Percentiles rank a stretch among this genome's conserved stretches.
phyloP scores from a whole-genome alignment of 2,888 invertebrate genomes.

The Apeira syringaria region DNA sequence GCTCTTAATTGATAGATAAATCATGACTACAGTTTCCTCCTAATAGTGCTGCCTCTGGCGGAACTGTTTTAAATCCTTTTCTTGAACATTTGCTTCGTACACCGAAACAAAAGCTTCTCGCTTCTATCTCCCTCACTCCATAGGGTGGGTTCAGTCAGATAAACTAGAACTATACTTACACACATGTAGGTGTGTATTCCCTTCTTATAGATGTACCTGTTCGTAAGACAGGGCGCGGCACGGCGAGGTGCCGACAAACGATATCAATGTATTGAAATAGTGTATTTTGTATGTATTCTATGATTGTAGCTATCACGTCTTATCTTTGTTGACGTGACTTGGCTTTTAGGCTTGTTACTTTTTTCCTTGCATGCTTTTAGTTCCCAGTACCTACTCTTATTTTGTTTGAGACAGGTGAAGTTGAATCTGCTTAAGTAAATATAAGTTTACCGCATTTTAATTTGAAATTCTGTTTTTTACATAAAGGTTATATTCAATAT shows the following conservation, averaged over 20 bases:
- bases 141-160: constrained; percentile 10
- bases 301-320: constrained; percentile 19
- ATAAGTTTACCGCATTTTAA: too few relatives aligned
- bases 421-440: too few relatives aligned
- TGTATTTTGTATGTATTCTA: constrained; percentile 24
- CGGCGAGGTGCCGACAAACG: constrained; percentile 18
- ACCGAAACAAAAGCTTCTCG: neutral
- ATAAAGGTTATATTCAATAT: too few relatives aligned
- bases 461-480: too few relatives aligned
- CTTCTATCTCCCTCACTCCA: neutral
- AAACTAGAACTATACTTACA: neutral
- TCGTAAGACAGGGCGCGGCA: constrained; percentile 16
- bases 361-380: constrained; percentile 21
- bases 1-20: too few relatives aligned
- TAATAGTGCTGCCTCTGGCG: too few relatives aligned
- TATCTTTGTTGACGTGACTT: constrained; percentile 20
- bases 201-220: constrained; percentile 1
- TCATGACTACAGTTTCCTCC: too few relatives aligned
- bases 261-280: constrained; percentile 23
- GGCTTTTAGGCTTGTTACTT: constrained; percentile 17
- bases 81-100: neutral
- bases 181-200: neutral
- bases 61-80: too few relatives aligned
- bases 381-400: neutral
- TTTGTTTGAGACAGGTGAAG: too few relatives aligned